Evolutionary conservation across 2,888 invertebrate genomes (phyloP), one percentile per base, ranked within the genome.

Genomic region (Keiferia lycopersicella): DNA sequence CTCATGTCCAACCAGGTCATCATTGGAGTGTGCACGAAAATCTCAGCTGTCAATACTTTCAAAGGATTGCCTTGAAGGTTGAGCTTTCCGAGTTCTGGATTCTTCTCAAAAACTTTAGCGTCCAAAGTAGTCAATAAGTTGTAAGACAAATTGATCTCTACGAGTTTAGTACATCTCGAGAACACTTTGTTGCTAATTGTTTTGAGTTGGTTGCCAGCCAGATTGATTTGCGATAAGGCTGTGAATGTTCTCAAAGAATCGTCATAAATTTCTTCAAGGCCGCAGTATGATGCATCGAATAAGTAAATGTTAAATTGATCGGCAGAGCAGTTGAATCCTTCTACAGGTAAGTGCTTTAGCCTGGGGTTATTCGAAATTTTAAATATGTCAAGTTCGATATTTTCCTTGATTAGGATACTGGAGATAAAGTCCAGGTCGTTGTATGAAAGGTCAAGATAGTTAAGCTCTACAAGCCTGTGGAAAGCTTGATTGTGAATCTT

Each of bases 261-360:
- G 69, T 93, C 93, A 56, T 92, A 92, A 63, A 95, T 86, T 66
- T 92, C 92, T 60, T 93, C 92, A 20, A 96, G 91, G 11, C 94
- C 94, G 77, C 96, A 96, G 77, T 95, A 93, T 3, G 95, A 94
- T 20, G 96, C 94, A 71, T 96, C 96, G 74, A 96, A 94, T 53
- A 93, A 91, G 78, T 94, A 94, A 66, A 95, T 93, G 68, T 93
- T 94, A 75, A 93, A 94, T 75, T 92, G 90, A 63, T 93, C 93
- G 45, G 92, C 93, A 34, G 91, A 91, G 70, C 93, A 93, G 69
- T 92, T 92, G 80, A 96, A 96, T 50, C 95, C 94, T 69, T 94
- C 92, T 18, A 83, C 88, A 0, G 96, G 96, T 64, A 97, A 84
- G 66, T 93, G 93, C 73, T 93, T 93, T 53, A 97, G 84, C 58